Conservation (phyloP, 1,140 invertebrate species). For the Drosophila hydei region DNA sequence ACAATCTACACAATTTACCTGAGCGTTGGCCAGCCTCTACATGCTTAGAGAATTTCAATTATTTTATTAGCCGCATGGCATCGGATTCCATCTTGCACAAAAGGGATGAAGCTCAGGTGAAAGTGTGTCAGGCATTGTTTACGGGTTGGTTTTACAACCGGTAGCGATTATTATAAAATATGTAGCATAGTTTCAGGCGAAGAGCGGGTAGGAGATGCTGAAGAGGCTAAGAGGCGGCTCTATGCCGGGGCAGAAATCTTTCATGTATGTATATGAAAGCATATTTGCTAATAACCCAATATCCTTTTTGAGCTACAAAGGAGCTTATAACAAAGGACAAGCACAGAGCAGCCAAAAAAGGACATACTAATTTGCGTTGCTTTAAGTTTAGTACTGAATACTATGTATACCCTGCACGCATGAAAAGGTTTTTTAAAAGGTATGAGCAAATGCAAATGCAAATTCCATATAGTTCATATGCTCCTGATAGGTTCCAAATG, state of each 20-base stretch:
- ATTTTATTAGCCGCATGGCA: conserved; percentile 78
- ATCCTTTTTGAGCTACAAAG: conserved; percentile 60
- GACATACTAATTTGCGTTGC: conserved; percentile 23
- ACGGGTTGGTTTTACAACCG: conserved; percentile 42
- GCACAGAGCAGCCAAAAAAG: conserved; percentile 53
- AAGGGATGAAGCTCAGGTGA: conserved; percentile 64
- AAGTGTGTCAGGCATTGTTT: conserved; percentile 65
- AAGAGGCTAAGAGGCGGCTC: conserved; percentile 14
- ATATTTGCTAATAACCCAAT: conserved; percentile 81
- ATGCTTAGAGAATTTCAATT: conserved; percentile 77
- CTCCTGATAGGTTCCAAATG: too few species aligned
- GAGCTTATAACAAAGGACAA: conserved; percentile 26
- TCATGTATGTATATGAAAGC: conserved; percentile 72
- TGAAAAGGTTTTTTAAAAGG: neutral
- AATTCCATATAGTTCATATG: too few species aligned
- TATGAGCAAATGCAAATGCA: too few species aligned
- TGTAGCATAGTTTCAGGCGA: conserved; percentile 56
- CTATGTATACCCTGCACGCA: conserved; percentile 18
- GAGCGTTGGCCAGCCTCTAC: conserved; percentile 26
- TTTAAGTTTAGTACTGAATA: conserved; percentile 43
- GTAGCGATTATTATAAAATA: conserved; percentile 79
- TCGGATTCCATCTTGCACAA: conserved; percentile 51
- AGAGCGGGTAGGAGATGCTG: neutral
- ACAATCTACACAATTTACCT: conserved; percentile 13
- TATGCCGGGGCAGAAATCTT: conserved; percentile 68